Conservation (phyloP, 2,113 vertebrate genomes). For the Forbesichthys papilliferus region DNA sequence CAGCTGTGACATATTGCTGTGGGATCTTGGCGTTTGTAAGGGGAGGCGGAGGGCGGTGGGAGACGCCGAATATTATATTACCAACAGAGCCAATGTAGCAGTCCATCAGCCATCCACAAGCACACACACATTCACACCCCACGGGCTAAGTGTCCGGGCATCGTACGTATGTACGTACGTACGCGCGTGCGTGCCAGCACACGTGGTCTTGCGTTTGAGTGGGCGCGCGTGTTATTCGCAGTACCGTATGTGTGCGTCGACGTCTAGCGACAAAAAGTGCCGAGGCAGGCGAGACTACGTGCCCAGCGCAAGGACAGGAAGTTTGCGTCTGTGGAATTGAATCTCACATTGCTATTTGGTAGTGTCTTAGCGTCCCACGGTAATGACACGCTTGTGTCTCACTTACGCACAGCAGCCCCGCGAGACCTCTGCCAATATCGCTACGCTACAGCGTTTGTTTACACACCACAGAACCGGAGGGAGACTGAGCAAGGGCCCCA, state of each 20-base stretch:
- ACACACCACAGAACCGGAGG: conserved; percentile 66
- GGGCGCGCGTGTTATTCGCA: neutral
- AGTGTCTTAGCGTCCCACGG: conserved; percentile 63
- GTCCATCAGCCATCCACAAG: conserved; percentile 61
- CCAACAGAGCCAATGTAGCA: conserved; percentile 55
- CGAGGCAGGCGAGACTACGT: no score
- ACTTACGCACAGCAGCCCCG: conserved; percentile 64
- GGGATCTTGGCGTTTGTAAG: conserved; percentile 64
- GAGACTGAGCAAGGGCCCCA: conserved; percentile 39
- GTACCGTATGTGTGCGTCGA: conserved; percentile 33
- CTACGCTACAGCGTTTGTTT: conserved; percentile 68
- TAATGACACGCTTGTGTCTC: conserved; percentile 74
- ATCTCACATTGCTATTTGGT: conserved; percentile 74
- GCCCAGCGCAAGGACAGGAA: conserved; percentile 26
- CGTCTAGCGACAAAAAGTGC: no score
- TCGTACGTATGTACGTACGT: neutral
- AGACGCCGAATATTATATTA: conserved; percentile 65
- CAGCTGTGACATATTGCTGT: conserved; percentile 76
- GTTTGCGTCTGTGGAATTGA: conserved; percentile 52
- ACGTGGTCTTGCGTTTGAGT: conserved; percentile 6
- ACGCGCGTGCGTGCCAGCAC: neutral
- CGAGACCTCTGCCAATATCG: conserved; percentile 71
- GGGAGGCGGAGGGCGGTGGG: no score
- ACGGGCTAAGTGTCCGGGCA: conserved; percentile 38
- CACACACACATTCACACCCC: conserved; percentile 29